Conservation (phyloP, 1,140 invertebrate species). For the Gryon sp. region DNA sequence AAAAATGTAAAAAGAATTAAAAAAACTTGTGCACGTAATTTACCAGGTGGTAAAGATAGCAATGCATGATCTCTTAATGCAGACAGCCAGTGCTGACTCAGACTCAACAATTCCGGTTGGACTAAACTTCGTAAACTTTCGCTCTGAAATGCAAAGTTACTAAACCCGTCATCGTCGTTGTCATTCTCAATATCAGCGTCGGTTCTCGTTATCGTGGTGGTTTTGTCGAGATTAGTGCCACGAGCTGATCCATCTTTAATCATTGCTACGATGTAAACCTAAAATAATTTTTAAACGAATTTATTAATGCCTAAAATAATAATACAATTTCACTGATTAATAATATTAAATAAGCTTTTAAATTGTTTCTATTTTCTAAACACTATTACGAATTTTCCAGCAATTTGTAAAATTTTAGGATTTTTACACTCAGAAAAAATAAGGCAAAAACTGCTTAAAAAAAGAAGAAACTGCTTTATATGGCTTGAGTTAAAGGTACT, state of each 20-base stretch:
- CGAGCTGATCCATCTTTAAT: conserved; percentile 86
- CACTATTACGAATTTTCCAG: too few relatives aligned
- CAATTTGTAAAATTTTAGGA: too few relatives aligned
- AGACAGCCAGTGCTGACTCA: conserved; percentile 96
- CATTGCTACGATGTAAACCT: conserved; percentile 97
- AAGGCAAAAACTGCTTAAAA: too few relatives aligned
- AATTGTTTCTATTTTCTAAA: too few relatives aligned
- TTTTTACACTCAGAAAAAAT: too few relatives aligned
- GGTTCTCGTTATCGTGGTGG: conserved; percentile 46
- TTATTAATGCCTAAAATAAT: too few relatives aligned
- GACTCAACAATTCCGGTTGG: conserved; percentile 92
- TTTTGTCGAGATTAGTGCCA: conserved; percentile 76
- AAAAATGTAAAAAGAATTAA: neutral
- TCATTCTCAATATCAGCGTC: conserved; percentile 72
- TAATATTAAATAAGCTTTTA: too few relatives aligned
- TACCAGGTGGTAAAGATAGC: conserved; percentile 92
- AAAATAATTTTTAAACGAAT: conserved; percentile 45
- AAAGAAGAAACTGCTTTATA: too few relatives aligned
- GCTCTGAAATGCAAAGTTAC: conserved; percentile 86
- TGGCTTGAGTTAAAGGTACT: too few relatives aligned
- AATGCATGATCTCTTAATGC: conserved; percentile 97
- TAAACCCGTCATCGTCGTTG: conserved; percentile 83
- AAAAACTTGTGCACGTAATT: conserved; percentile 16
- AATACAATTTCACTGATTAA: too few relatives aligned
- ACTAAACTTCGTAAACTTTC: conserved; percentile 94